A percentile compares a stretch with the other conserved stretches of the same genome.
phyloP scores from a whole-genome alignment of 2,113 vertebrate species.

The Megaceryle torquata region DNA sequence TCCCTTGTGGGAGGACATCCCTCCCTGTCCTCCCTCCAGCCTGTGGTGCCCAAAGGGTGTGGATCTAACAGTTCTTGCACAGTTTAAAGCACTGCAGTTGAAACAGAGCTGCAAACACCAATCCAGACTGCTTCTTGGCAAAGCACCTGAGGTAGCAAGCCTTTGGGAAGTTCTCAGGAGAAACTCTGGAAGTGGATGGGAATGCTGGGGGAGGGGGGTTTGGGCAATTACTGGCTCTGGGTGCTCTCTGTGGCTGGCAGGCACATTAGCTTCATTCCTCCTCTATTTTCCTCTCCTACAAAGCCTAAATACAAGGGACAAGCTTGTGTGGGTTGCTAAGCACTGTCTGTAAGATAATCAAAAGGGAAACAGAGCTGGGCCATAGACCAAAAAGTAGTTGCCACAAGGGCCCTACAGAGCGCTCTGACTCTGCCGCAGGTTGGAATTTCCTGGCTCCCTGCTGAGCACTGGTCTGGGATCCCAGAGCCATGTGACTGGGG shows the following conservation, averaged over 20 bases:
- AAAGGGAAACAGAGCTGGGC: constrained; percentile 40
- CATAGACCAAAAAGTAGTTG: background rate
- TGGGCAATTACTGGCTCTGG: background rate
- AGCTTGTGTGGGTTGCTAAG: constrained; percentile 34
- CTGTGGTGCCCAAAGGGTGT: background rate
- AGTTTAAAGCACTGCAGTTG: background rate
- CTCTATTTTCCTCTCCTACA: background rate
- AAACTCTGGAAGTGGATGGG: background rate
- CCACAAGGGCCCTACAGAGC: background rate
- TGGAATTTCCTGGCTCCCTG: background rate
- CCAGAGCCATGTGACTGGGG: background rate
- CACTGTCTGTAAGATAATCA: constrained; percentile 33
- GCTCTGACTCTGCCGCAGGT: background rate
- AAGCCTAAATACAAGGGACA: background rate
- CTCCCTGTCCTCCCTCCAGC: too few species aligned
- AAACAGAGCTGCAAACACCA: background rate
- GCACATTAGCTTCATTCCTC: background rate
- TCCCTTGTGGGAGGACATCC: too few species aligned
- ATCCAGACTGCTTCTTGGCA: background rate
- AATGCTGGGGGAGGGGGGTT: background rate
- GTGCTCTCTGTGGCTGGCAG: background rate
- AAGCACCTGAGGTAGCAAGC: background rate
- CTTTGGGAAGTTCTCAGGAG: background rate
- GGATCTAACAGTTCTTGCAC: background rate
- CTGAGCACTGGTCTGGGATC: background rate